These are phyloP conservation scores for Neostethus bicornis DNA, from an alignment of 2,797 vertebrate genomes.

Conservation along the genomic window DNA sequence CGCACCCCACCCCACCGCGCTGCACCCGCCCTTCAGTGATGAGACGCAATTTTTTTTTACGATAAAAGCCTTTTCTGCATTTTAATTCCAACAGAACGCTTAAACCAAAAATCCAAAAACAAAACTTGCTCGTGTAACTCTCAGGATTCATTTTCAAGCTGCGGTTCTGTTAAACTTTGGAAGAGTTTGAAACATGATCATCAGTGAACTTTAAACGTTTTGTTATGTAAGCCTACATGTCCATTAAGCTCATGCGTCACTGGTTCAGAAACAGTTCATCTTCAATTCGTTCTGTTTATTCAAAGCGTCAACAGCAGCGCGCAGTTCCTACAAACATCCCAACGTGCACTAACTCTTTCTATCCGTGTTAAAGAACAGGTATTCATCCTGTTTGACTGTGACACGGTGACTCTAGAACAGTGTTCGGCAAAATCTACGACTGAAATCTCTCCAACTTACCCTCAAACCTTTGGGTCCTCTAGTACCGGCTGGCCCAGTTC, in stretches of 20 bases:
- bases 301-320: constrained; percentile 14
- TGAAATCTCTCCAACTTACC: constrained; percentile 78
- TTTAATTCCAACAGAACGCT: too few species aligned
- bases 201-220: constrained; percentile 29
- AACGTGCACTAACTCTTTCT: constrained; percentile 6
- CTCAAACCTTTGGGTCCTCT: constrained; percentile 90
- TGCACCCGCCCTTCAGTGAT: too few species aligned
- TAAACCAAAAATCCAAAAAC: too few species aligned
- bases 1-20: too few species aligned
- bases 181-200: constrained; percentile 34
- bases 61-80: too few species aligned
- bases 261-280: constrained; percentile 30
- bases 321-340: constrained; percentile 11
- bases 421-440: constrained; percentile 17
- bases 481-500: constrained; percentile 82
- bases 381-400: neutral
- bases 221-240: constrained; percentile 31
- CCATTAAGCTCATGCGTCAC: constrained; percentile 52
- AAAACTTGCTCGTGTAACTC: neutral
- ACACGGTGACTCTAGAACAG: constrained; percentile 2
- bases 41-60: too few species aligned
- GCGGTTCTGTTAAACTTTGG: constrained; percentile 43
- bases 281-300: constrained; percentile 43
- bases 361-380: constrained; percentile 13
- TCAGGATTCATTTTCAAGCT: constrained; percentile 24